Evolutionary conservation across 2,888 invertebrate genomes (phyloP).

Genomic region (Plagiodera versicolora): DNA sequence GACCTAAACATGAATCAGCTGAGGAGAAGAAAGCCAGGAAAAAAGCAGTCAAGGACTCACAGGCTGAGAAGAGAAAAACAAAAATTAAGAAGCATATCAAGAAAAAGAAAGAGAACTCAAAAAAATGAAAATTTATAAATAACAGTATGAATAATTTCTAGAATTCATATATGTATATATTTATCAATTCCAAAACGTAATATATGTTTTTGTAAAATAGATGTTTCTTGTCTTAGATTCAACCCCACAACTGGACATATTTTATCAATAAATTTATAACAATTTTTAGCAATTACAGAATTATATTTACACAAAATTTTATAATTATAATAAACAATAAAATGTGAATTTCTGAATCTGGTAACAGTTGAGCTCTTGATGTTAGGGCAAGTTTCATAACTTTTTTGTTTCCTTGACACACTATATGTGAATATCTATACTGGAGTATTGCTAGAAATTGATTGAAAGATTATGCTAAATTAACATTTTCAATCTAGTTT

Average conservation of each 20-base stretch:
- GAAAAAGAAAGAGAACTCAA: conserved; percentile 74
- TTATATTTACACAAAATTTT: not conserved
- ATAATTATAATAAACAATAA: too few relatives aligned
- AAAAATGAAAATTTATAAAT: conserved; percentile 26
- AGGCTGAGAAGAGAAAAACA: conserved; percentile 83
- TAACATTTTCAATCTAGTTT: conserved; percentile 50
- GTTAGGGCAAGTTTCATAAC: too few relatives aligned
- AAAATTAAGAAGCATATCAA: conserved; percentile 95
- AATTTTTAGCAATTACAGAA: not conserved
- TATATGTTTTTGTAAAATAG: not conserved
- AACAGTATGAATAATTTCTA: not conserved
- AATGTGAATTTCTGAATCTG: too few relatives aligned
- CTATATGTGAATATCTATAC: too few relatives aligned
- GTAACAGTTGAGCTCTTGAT: too few relatives aligned
- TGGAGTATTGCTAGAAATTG: conserved; percentile 1
- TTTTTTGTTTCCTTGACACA: too few relatives aligned
- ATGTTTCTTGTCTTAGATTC: not conserved
- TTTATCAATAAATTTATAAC: not conserved
- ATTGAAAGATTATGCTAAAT: not conserved
- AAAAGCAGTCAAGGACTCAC: conserved; percentile 82
- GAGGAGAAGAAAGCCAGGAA: conserved; percentile 84
- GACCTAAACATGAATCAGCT: conserved; percentile 78
- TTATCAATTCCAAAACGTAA: not conserved
- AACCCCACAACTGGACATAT: not conserved
- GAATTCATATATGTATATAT: too few relatives aligned